phyloP scores from a whole-genome alignment of 2,113 vertebrate genomes.

The Rousettus leschenaultii region DNA sequence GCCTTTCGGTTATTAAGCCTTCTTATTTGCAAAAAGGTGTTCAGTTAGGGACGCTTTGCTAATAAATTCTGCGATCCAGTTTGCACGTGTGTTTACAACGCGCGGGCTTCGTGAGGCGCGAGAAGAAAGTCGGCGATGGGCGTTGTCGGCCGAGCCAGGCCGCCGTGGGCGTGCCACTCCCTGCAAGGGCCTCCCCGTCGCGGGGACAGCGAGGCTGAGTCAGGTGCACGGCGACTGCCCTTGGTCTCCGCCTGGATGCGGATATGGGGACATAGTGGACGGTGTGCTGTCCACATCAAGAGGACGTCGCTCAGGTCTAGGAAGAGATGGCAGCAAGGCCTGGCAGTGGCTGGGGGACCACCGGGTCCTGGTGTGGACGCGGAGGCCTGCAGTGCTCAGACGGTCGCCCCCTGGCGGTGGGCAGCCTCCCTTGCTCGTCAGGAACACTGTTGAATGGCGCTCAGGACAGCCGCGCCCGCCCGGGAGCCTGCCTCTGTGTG shows the following conservation, averaged over 20 bases:
- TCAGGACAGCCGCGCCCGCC: not conserved
- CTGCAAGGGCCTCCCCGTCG: fast-evolving
- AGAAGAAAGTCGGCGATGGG: fast-evolving
- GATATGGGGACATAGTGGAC: not conserved
- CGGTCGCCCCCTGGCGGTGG: fast-evolving
- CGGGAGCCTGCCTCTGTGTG: too few relatives aligned
- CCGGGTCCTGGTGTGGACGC: fast-evolving
- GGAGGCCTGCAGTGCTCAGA: fast-evolving
- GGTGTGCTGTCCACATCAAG: too few relatives aligned
- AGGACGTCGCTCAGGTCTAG: too few relatives aligned
- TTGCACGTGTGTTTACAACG: fast-evolving
- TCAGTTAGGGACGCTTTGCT: fast-evolving
- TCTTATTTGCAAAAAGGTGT: not conserved
- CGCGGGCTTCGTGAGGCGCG: not conserved
- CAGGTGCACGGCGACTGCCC: not conserved
- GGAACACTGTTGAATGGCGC: not conserved
- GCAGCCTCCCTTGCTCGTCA: not conserved
- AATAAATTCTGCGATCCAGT: fast-evolving
- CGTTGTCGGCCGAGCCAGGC: not conserved
- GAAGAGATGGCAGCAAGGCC: too few relatives aligned
- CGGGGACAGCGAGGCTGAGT: fast-evolving
- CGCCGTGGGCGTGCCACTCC: fast-evolving
- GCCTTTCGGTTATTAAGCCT: not conserved
- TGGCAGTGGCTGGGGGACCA: fast-evolving
- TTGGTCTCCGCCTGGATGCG: fast-evolving